Percentiles rank a stretch among this genome's conserved stretches.
These are phyloP conservation scores for Idaea biselata DNA, from an alignment of 2,888 invertebrate species.

Conservation along the genomic window DNA sequence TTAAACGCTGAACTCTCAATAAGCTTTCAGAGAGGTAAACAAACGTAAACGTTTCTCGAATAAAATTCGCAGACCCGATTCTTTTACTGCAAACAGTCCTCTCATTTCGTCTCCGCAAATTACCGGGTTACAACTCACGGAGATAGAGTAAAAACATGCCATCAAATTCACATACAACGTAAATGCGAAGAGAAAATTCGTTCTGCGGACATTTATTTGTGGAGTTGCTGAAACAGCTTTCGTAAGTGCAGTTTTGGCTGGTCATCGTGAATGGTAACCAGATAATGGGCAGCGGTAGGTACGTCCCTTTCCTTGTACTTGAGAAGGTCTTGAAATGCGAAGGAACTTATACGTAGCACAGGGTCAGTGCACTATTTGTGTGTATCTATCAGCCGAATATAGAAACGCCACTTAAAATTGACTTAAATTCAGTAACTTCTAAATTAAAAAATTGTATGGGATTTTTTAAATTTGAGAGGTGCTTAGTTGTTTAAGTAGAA, in stretches of 20 bases:
- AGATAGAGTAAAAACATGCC: slow-evolving; percentile 26
- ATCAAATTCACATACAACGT: slow-evolving; percentile 37
- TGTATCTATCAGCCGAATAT: no score
- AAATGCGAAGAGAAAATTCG: slow-evolving; percentile 26
- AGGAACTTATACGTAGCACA: neutral
- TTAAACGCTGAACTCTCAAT: neutral
- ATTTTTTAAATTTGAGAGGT: no score
- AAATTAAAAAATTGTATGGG: no score
- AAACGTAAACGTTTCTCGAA: neutral
- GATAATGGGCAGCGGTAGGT: slow-evolving; percentile 47
- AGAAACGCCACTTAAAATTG: no score
- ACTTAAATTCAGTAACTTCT: no score
- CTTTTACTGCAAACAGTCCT: slow-evolving; percentile 3
- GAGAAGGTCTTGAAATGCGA: slow-evolving; percentile 12
- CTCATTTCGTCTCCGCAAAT: slow-evolving; percentile 17
- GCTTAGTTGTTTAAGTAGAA: no score
- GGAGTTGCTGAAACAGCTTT: slow-evolving; percentile 48
- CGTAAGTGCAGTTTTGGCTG: slow-evolving; percentile 44
- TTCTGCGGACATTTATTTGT: slow-evolving; percentile 18
- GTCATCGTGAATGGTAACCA: slow-evolving; percentile 47
- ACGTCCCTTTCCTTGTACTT: slow-evolving; percentile 64
- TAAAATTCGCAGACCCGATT: slow-evolving; percentile 3
- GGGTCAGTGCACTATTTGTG: neutral
- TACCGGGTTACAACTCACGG: slow-evolving; percentile 22
- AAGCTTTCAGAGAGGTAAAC: slow-evolving; percentile 2